Evolutionary conservation across 1,140 invertebrate species (phyloP), one percentile per base, ranked within the genome.

Genomic region (Apis laboriosa): DNA sequence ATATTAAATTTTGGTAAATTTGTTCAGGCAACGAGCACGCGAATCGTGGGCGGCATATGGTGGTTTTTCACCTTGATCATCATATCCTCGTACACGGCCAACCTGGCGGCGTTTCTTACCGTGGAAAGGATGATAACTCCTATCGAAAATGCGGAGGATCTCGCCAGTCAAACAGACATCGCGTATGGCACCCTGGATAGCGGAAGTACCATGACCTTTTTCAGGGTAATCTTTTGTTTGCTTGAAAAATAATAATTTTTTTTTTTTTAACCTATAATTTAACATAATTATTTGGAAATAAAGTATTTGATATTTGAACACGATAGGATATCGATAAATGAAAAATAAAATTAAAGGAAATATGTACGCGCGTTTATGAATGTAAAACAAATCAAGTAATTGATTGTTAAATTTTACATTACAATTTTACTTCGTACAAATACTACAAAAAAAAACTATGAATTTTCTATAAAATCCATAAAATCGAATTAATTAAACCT

Each of bases 31-130:
- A 95, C 96, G 17, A 97, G 96, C 11, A 97, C 97, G 3, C 91
- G 97, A 55, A 96, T 97, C 68, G 96, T 97, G 2, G 96, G 96
- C 58, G 96, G 96, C 12, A 97, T 97, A 78, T 98, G 97, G 97
- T 98, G 97, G 97, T 97, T 98, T 88, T 98, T 98, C 91, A 98
- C 97, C 0, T 94, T 98, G 1, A 98, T 98, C 77, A 97, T 98
- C 73, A 97, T 98, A 63, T 97, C 97, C 0, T 98, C 97, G 1
- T 98, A 98, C 92, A 98, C 97, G 0, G 97, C 97, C 13, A 98
- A 98, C 93, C 93, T 98, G 74, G 97, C 97, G 1, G 97, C 97
- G 11, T 98, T 98, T 91, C 94, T 98, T 1, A 98, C 97, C 0
- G 97, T 98, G 2, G 97, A 97, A 92, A 94, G 97, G 84, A 97